Evolutionary conservation across 2,888 invertebrate species (phyloP), one percentile per base, ranked within the genome.

Genomic region (Oeneis ivallda): DNA sequence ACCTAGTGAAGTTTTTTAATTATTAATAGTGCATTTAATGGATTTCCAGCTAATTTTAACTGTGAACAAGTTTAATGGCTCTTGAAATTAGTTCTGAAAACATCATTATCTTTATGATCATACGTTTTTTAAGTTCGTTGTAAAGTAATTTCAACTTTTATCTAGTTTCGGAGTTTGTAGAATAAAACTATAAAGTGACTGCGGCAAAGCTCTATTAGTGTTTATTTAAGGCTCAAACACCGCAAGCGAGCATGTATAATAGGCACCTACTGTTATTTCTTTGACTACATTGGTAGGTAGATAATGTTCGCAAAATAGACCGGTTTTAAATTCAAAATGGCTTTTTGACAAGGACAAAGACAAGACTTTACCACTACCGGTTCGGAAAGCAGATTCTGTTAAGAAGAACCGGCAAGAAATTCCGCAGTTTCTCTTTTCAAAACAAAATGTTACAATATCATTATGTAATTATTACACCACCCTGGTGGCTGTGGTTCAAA

Each of bases 101-200:
- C 52, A 41, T 15, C 19, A 19, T 57, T 52, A 59, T 50, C 57
- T 41, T 64, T 59, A 64, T 41, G 52, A 53, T 41, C 52, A 64
- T 43, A n/a, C 26, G 39, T 19, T 59, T 59, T 64, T 59, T 47
- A 53, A 53, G 37, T 53, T 49, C 15, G 26, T 37, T 50, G 59
- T 53, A 59, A 59, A 64, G 52, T 19, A 52, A 59, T 64, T 64
- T 50, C 47, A 63, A 63, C 45, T 63, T 63, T 49, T 56, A 63
- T 47, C 17, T 32, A 54, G 37, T 54, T 63, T 63, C 47, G 37
- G 32, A 56, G 62, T 63, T 62, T 45, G 19, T 53, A 56, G 37
- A 63, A 54, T 54, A 54, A 47, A 47, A 63, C n/a, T 53, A 10
- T 57, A 17, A 54, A 54, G 39, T 54, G 17, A 41, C 56, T 56